Conservation (phyloP, 2,797 vertebrate genomes). For the Esox masquinongy region DNA sequence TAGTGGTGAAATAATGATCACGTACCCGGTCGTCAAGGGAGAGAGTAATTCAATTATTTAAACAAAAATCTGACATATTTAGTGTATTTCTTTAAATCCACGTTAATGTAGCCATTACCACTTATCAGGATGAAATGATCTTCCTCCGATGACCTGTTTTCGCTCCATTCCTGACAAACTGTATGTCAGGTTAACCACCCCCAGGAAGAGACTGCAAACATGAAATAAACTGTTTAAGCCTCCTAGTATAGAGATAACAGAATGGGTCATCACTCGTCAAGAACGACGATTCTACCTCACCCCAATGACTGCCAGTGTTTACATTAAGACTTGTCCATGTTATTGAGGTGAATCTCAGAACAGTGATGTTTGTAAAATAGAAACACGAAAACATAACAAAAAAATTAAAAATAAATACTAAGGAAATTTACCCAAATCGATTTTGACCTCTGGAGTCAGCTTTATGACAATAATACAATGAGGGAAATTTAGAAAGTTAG, state of each 20-base stretch:
- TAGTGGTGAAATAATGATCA: too few relatives aligned
- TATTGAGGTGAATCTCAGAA: constrained; percentile 61
- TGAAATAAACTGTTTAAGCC: constrained; percentile 98
- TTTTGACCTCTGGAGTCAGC: not conserved
- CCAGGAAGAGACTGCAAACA: constrained; percentile 97
- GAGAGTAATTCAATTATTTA: too few relatives aligned
- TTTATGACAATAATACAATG: not conserved
- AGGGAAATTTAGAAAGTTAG: not conserved
- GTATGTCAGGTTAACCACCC: constrained; percentile 92
- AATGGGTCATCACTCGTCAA: constrained; percentile 70
- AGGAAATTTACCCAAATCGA: not conserved
- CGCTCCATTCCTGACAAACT: constrained; percentile 92
- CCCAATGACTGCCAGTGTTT: constrained; percentile 74
- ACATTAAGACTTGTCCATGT: constrained; percentile 70
- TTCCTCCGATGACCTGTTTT: constrained; percentile 93
- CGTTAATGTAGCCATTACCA: constrained; percentile 83
- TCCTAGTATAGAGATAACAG: constrained; percentile 85
- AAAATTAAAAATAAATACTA: constrained; percentile 40
- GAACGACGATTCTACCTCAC: constrained; percentile 69
- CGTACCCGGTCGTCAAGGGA: too few relatives aligned
- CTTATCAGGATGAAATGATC: constrained; percentile 95
- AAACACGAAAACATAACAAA: constrained; percentile 44
- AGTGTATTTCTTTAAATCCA: constrained; percentile 61
- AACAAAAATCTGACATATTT: not conserved
- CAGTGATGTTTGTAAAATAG: constrained; percentile 12